Evolutionary conservation across 2,888 invertebrate species (phyloP), one percentile per base, ranked within the genome.

Genomic region (Phengaris arion): DNA sequence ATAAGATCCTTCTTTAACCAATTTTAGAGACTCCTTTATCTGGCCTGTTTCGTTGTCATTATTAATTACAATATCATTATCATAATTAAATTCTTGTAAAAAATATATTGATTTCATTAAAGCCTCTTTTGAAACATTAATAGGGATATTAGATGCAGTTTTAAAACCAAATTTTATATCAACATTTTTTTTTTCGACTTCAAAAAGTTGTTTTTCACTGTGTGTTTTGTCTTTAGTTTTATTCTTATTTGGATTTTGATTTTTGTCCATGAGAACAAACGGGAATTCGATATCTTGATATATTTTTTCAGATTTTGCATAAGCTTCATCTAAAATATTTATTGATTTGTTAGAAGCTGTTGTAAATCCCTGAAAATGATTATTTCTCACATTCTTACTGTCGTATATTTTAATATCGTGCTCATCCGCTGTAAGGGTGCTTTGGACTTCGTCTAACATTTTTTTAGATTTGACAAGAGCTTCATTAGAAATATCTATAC

Each of bases 401-500:
- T 9, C 52, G 8, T 52, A 52, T 12, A 64, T 45, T 6, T 64
- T 64, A 64, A 5, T 6, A 64, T 64, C 6, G 15, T 12, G 6
- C 35, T 7, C 35, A 64, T 45, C 13, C 5, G 12, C 15, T 35
- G 13, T 64, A 64, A 35, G 64, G 10, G 12, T 45, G 35, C 64
- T 64, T 64, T 64, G 35, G 10, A 64, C 10, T 57, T 80, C 79
- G 57, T 81, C 77, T 76, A 82, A 81, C 7, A 86, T 72, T 51
- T 79, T 77, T 74, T 82, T 84, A 15, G 80, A 81, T 80, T 81
- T 83, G 12, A 74, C 75, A 55, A 80, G 68, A 35, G 85, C 79
- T 69, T 77, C 77, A 48, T 84, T 81, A 10, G 85, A 85, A 74
- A 87, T 79, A 69, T 78, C 75, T 13, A 90, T 83, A n/a, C 80